Percentiles rank a stretch among this genome's conserved stretches.
Evolutionary conservation across 2,113 vertebrate species (phyloP).

Genomic region (Suncus etruscus): DNA sequence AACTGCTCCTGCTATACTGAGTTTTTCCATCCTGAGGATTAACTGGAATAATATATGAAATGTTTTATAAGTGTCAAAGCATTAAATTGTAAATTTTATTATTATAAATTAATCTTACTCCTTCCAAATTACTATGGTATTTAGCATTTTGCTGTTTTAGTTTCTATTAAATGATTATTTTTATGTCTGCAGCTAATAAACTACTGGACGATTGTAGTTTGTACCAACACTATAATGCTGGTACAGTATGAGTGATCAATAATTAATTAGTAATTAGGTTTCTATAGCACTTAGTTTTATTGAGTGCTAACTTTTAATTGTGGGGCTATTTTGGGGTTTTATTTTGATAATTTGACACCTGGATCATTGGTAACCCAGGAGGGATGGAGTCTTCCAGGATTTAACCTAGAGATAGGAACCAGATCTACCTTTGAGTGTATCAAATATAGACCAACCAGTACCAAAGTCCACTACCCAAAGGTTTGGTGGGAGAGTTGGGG

Average conservation of each 20-base stretch:
- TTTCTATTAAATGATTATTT: slow-evolving; percentile 49
- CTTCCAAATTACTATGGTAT: slow-evolving; percentile 48
- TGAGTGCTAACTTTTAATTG: not conserved
- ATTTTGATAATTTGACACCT: slow-evolving; percentile 30
- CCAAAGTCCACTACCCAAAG: not conserved
- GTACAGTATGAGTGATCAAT: slow-evolving; percentile 2
- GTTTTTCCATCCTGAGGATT: slow-evolving; percentile 27
- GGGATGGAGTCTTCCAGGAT: not conserved
- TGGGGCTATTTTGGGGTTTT: not conserved
- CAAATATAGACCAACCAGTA: slow-evolving; percentile 8
- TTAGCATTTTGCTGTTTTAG: slow-evolving; percentile 55
- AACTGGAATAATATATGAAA: slow-evolving; percentile 38
- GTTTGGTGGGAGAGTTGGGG: too few species aligned
- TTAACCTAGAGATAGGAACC: slow-evolving; percentile 26
- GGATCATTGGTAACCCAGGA: not conserved
- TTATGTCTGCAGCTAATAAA: not conserved
- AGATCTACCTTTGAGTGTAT: not conserved
- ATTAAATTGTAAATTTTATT: slow-evolving; percentile 41
- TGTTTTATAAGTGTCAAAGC: slow-evolving; percentile 51
- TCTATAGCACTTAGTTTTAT: slow-evolving; percentile 46
- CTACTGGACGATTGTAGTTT: not conserved
- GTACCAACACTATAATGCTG: not conserved
- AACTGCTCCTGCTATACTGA: not conserved
- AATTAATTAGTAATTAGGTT: slow-evolving; percentile 21
- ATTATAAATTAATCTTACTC: not conserved